phyloP scores from a whole-genome alignment of 2,797 vertebrate genomes.

The Argyrosomus regius region DNA sequence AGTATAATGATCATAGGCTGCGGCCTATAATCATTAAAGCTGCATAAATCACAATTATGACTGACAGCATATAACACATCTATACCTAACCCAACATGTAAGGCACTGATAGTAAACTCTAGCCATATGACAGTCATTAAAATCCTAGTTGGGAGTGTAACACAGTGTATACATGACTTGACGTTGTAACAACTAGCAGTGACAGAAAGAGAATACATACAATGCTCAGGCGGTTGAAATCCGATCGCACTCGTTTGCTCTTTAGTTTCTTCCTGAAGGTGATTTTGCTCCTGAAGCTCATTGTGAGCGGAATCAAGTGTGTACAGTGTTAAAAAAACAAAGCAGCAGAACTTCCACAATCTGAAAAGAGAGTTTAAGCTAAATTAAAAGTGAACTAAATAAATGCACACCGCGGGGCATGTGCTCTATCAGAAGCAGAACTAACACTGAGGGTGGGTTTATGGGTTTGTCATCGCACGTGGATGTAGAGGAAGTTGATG shows the following conservation, averaged over 20 bases:
- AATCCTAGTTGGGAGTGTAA: background rate
- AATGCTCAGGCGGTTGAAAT: slow-evolving; percentile 89
- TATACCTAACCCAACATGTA: background rate
- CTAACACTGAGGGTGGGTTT: slow-evolving; percentile 43
- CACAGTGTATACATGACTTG: background rate
- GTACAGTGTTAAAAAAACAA: background rate
- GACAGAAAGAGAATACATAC: slow-evolving; percentile 88
- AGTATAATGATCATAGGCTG: background rate
- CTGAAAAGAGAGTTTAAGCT: slow-evolving; percentile 29
- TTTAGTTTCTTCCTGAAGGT: slow-evolving; percentile 91
- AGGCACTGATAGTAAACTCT: background rate
- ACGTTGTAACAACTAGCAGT: slow-evolving; percentile 2
- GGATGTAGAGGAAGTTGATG: slow-evolving; percentile 82
- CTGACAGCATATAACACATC: background rate
- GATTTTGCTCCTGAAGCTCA: slow-evolving; percentile 94
- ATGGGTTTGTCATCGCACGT: slow-evolving; percentile 65
- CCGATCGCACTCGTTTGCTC: slow-evolving; percentile 86
- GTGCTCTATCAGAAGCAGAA: slow-evolving; percentile 76
- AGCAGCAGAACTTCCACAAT: background rate
- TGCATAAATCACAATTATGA: slow-evolving; percentile 17
- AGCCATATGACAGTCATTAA: background rate
- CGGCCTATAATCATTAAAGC: background rate
- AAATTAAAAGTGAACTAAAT: slow-evolving; percentile 48
- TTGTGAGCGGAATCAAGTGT: slow-evolving; percentile 59
- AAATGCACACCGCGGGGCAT: slow-evolving; percentile 19